These are phyloP conservation scores for Lepeophtheirus salmonis DNA, from an alignment of 1,140 invertebrate genomes.

Conservation along the genomic window DNA sequence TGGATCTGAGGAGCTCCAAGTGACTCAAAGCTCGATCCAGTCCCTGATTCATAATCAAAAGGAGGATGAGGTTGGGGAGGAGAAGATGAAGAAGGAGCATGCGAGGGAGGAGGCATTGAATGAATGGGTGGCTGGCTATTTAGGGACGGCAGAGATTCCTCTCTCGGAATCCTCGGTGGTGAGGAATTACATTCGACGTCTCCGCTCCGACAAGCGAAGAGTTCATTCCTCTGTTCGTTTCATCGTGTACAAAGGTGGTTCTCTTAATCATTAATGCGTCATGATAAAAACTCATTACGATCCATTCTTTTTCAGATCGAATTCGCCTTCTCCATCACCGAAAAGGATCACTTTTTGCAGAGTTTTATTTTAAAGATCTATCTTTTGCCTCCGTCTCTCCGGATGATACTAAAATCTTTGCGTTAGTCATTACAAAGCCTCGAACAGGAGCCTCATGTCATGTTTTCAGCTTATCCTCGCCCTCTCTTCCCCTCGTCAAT, in stretches of 20 bases:
- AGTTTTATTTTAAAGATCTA: neutral
- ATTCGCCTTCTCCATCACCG: neutral
- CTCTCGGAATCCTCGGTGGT: neutral
- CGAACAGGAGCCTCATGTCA: neutral
- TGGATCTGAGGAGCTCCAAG: neutral
- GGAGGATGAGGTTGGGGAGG: neutral
- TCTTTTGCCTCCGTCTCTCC: neutral
- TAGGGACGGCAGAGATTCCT: neutral
- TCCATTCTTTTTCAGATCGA: no score
- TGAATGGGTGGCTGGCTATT: neutral
- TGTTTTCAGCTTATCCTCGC: neutral
- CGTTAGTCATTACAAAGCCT: neutral
- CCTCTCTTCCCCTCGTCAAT: neutral
- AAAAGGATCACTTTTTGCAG: neutral
- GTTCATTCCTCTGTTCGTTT: neutral
- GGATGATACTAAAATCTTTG: neutral
- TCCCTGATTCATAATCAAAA: neutral
- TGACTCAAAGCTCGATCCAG: neutral
- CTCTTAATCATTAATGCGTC: no score
- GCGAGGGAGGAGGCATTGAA: neutral
- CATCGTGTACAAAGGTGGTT: no score
- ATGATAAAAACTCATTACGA: no score
- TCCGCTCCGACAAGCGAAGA: neutral
- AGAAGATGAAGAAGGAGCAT: neutral
- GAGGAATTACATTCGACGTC: neutral